Percentiles rank a stretch among this genome's conserved stretches.
phyloP scores from a whole-genome alignment of 2,113 vertebrate genomes.

The Anser brachyrhynchus region DNA sequence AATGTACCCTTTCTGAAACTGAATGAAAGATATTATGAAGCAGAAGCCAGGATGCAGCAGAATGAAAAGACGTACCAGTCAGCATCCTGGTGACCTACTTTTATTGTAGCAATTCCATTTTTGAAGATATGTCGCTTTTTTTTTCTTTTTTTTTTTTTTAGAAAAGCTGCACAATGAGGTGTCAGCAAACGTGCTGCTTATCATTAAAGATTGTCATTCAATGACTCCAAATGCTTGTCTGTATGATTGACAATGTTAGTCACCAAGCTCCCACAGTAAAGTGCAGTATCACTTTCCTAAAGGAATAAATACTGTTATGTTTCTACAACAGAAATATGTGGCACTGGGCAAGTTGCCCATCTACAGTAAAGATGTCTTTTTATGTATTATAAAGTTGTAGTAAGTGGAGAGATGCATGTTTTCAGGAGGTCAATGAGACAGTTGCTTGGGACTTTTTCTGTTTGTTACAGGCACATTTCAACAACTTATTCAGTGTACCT shows the following conservation, averaged over 20 bases:
- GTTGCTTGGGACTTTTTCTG: neutral
- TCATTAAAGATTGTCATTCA: constrained; percentile 41
- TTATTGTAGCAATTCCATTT: constrained; percentile 52
- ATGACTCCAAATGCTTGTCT: constrained; percentile 35
- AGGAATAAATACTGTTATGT: neutral
- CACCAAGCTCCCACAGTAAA: neutral
- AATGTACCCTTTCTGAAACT: constrained; percentile 11
- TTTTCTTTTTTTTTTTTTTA: constrained; percentile 12
- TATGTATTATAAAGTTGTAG: neutral
- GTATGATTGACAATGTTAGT: constrained; percentile 9
- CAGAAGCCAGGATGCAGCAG: constrained; percentile 29
- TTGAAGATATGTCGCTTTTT: constrained; percentile 37
- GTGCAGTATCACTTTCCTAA: neutral
- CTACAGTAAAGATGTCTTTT: neutral
- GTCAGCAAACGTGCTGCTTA: constrained; percentile 71
- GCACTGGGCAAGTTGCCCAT: neutral
- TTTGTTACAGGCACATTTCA: neutral
- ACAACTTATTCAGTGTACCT: neutral
- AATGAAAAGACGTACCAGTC: constrained; percentile 47
- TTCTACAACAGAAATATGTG: neutral
- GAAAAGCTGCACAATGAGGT: constrained; percentile 44
- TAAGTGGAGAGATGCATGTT: neutral
- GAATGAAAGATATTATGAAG: constrained; percentile 34
- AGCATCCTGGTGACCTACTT: constrained; percentile 78
- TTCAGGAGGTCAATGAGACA: neutral